Evolutionary conservation across 2,888 invertebrate species (phyloP).

Genomic region (Andrena fulva): DNA sequence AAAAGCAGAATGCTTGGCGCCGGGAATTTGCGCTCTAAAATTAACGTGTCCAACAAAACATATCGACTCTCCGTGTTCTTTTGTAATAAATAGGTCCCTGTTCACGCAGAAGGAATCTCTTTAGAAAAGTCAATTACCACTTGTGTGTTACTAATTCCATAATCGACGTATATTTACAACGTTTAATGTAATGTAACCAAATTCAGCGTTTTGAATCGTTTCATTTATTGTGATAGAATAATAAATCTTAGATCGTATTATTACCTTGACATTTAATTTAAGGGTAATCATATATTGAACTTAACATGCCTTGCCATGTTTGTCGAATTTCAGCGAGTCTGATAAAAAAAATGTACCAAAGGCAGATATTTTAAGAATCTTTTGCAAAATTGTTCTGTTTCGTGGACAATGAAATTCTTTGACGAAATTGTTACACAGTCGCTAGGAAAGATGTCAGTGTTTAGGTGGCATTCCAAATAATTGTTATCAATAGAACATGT

Average conservation of each 20-base stretch:
- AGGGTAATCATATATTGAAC: not conserved
- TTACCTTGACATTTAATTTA: not conserved
- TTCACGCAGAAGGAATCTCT: not conserved
- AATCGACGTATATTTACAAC: not conserved
- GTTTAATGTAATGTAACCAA: not conserved
- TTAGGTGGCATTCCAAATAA: too few relatives aligned
- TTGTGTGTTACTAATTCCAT: not conserved
- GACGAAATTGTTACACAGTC: too few relatives aligned
- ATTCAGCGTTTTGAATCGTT: not conserved
- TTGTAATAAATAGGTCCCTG: not conserved
- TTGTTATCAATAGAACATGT: too few relatives aligned
- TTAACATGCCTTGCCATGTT: not conserved
- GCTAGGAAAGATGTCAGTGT: too few relatives aligned
- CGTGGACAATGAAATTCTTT: too few relatives aligned
- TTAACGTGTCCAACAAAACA: constrained; percentile 3
- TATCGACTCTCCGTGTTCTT: constrained; percentile 6
- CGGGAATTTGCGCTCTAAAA: constrained; percentile 1
- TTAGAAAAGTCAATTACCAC: constrained; percentile 29
- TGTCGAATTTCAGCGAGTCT: not conserved
- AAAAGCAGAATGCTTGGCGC: not conserved
- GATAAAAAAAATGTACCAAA: too few relatives aligned
- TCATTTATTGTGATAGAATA: not conserved
- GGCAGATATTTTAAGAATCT: too few relatives aligned
- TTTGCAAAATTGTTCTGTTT: too few relatives aligned
- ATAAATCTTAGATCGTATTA: not conserved